Base-by-base conservation (phyloP, 2,888 invertebrate species). In the Pachliopta kotzebuea region DNA sequence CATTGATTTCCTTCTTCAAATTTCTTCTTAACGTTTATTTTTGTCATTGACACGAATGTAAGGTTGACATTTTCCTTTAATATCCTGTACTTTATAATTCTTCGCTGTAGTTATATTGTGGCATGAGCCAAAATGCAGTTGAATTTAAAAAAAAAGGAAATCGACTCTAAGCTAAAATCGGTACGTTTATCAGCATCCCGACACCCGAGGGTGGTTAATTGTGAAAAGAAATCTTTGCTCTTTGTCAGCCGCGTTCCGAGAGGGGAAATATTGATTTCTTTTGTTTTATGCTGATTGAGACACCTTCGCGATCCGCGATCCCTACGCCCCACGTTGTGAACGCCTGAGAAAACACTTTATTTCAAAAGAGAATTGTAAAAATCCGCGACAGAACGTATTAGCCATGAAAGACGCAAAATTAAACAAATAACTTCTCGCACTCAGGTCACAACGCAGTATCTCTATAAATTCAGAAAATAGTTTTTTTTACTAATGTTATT, bases 261-360 rank as follows among this genome's bases (percentile, higher is more conserved):
- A 77, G 82, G 87, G 86, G 82, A 76, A 78, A 85, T 90, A 91
- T 91, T 91, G 91, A 91, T 91, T 91, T 90, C 91, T 90, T 90
- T 91, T 91, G 91, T 91, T 91, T 91, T 91, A 91, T 91, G 91
- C 90, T 91, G 91, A 91, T 91, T 91, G 91, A 89, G 91, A 90
- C 91, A 91, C 91, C 91, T 91, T 88, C 80, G 83, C 81, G 80
- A 80, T 81, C 78, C 81, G 80, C 80, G 82, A 77, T 72, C 75
- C 61, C 74, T 74, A 74, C 82, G 79, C 80, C 85, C 85, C 80
- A 71, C 72, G 72, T 68, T 77, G 71, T 76, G 78, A 75, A 84
- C 85, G 87, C 85, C 80, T 87, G 84, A 86, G 82, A 84, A 85
- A 86, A 88, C 88, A 88, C 85, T 88, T 88, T 88, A 84, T 84